A percentile compares a stretch with the other conserved stretches of the same genome.
These are phyloP conservation scores for Sinonovacula constricta DNA, from an alignment of 1,140 invertebrate species.

Conservation along the genomic window DNA sequence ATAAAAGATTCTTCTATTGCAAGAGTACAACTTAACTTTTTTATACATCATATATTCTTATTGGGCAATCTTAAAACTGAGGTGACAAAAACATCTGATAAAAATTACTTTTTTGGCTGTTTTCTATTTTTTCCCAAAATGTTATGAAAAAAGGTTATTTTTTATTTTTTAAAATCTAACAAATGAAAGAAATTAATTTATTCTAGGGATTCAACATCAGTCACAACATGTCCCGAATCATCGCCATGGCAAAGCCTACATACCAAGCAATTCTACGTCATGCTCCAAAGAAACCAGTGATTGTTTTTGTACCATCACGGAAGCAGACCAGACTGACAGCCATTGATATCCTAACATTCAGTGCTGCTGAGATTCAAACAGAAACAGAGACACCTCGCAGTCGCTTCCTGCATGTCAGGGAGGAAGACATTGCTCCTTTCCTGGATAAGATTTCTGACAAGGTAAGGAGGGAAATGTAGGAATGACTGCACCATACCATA, in stretches of 20 bases:
- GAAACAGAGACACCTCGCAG: conserved; percentile 80
- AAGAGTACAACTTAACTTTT: too few species aligned
- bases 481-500: too few species aligned
- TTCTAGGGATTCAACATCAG: conserved; percentile 95
- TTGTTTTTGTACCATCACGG: conserved; percentile 97
- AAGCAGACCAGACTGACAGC: conserved; percentile 96
- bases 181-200: too few species aligned
- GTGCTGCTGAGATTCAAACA: conserved; percentile 91
- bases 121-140: too few species aligned
- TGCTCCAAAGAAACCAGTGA: conserved; percentile 92
- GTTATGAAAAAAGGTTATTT: too few species aligned
- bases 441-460: conserved; percentile 92
- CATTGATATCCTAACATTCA: conserved; percentile 95
- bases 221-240: conserved; percentile 95
- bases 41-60: too few species aligned
- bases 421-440: conserved; percentile 92
- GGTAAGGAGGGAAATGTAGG: conserved; percentile 62
- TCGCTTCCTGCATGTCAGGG: conserved; percentile 87
- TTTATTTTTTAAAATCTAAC: too few species aligned
- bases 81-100: too few species aligned
- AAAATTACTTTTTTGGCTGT: too few species aligned
- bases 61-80: too few species aligned
- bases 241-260: conserved; percentile 98
- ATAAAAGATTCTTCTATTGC: too few species aligned
- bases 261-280: conserved; percentile 96